Evolutionary conservation across 2,797 vertebrate species (phyloP), one percentile per base, ranked within the genome.

Genomic region (Enteromius unitaeniatus): DNA sequence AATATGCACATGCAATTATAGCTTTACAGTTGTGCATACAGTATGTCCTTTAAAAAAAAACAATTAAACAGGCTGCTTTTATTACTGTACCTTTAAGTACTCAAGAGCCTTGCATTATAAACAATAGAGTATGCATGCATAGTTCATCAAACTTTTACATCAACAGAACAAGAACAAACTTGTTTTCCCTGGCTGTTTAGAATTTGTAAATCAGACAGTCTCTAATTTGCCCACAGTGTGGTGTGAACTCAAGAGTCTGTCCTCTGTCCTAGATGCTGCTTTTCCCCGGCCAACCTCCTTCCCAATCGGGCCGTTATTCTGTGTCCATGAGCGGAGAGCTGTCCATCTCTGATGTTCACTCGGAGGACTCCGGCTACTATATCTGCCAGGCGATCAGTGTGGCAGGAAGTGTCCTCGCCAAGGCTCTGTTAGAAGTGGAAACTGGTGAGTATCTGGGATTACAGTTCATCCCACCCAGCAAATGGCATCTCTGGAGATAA

Each of bases 331-430:
- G 90, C 0, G 98, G 98, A 1, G 96, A 97, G 81, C 94, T 99
- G 91, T 96, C 94, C 89, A 97, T 99, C 76, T 55, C 90, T 0
- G 93, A 94, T 0, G 95, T 97, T 74, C 97, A 95, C 87, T 92
- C 90, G 0, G 90, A 93, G 1, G 98, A 99, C n/a, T 96, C 96
- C 0, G 98, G 98, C 0, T 96, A 95, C 88, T 99, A 99, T 83
- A 94, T 97, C 88, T 99, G 98, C 93, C 98, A 99, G 93, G 98
- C 97, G 87, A 96, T 99, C 92, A 99, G 97, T 0, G 97, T 99
- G 72, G 98, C 97, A 0, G 98, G 98, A 85, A 99, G 97, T 23
- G 87, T 96, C 82, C 84, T 98, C 90, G 96, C 97, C 85, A 98
- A 96, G 89, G 98, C 96, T 0, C 91, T 94, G 65, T 87, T 99